Base-by-base conservation (phyloP, 2,797 vertebrate genomes). In the Ctenosaura bakeri region DNA sequence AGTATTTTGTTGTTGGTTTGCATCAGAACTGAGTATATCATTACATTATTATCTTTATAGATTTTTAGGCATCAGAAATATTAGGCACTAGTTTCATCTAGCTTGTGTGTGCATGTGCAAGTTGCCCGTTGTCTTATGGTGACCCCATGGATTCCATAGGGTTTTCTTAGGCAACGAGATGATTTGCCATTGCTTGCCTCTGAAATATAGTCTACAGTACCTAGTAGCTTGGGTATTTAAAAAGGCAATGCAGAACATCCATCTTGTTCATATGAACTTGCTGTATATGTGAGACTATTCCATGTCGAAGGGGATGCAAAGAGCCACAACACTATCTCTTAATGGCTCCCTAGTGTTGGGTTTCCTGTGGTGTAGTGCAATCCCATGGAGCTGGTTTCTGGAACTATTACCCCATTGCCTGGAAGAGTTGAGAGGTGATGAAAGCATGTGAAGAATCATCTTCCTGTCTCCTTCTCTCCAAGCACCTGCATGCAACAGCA, bases 1-100 rank as follows among this genome's bases (percentile, higher is more conserved):
- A 92, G 98, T 96, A 35, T 80, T 8, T 73, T 77, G 10, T 78
- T 14, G 35, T 46, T 56, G 59, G 74, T 59, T 74, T 38, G 62
- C n/a, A n/a, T 62, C 32, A 13, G 54, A 87, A 74, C 9, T 29
- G 46, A 90, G 62, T 64, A 32, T 32, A n/a, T 26, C 8, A 35
- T 35, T 81, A 18, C 6, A 4, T 74, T 66, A 10, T 62, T 38
- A 80, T 12, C 35, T 56, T 22, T 52, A 29, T 20, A 73, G 4
- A 54, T 20, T 42, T 46, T 52, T 18, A 76, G 14, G 73, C 4
- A 76, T 76, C 10, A 42, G 20, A 82, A 74, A 77, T 29, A 2
- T 71, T 50, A 73, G 24, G 4, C 71, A 13, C 42, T 78, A 13
- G 4, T 64, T 38, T 22, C 54, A 12, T 73, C 29, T 66, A 42